Evolutionary conservation across 1,140 invertebrate species (phyloP), one percentile per base, ranked within the genome.

Genomic region (Augochlora pura): DNA sequence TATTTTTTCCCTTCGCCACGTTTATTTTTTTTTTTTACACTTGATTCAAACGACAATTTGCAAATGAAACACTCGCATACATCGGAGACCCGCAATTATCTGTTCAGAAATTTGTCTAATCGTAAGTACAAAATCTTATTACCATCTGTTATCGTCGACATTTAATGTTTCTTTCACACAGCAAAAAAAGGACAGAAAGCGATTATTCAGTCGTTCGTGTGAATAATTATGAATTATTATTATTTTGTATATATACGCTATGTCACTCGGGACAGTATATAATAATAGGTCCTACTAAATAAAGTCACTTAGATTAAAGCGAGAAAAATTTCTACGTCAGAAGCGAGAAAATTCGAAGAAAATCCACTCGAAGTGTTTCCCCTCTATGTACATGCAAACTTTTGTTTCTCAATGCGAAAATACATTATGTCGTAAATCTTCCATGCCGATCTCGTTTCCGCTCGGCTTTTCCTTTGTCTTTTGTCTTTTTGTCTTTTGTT

Each of bases 61-160:
- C 14, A 18, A 7, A 59, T 5, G 14, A 42, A 42, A 21, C 23
- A 5, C 4, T 32, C 25, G 46, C 23, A 27, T 39, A 38, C 7
- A 57, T 21, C 25, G 21, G 4, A 2, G 32, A 25, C 27, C n/a
- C 9, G 60, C 86, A 89, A 89, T 89, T 88, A 88, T 88, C 88
- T 88, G 88, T 62, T 81, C 86, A 89, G 88, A 88, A 84, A 81
- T 77, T 81, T 73, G 66, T 62, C 80, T 78, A 82, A 74, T 77
- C 70, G 79, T 78, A 78, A 85, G 69, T 78, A 78, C 76, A 78
- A 78, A 78, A 78, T 54, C 62, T 63, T 57, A 57, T 76, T 63
- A 42, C 23, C 59, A 62, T 27, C 32, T 68, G 18, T 80, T 54
- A 23, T 39, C 23, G n/a, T 71, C 60, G 12, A 39, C 32, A 27